Base-by-base conservation (phyloP, 2,888 invertebrate species). In the Bellardia bayeri region DNA sequence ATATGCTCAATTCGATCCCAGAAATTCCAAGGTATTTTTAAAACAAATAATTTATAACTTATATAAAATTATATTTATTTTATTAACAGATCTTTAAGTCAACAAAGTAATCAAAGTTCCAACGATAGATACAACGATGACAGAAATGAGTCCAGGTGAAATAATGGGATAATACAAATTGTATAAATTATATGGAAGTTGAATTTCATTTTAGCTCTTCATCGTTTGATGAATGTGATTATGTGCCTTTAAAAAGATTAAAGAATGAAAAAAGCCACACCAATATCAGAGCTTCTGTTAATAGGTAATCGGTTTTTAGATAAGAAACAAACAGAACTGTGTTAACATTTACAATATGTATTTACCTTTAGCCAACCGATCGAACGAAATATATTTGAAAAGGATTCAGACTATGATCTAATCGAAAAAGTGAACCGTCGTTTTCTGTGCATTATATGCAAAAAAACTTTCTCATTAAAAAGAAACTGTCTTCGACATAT, bases 401-500 rank as follows among this genome's bases (percentile, higher is more conserved):
- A 90, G 14, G 30, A 79, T 86, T 5, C 89, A 80, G 14, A 76
- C 13, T 61, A 83, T 23, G 82, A 71, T 33, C 51, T 63, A 78
- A 84, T 84, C 11, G 49, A 74, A 42, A 58, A 74, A 37, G 23
- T 72, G 16, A 68, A 75, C 2, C 90, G 90, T 0, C 90, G 92
- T 2, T 91, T 90, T 80, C 89, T 86, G 0, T 93, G 93, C 37
- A 87, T 90, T 8, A 89, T 89, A 14, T 93, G 93, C 58, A 90
- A 89, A 13, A 92, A 92, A 86, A 90, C 91, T 0, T 93, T 93
- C 63, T 91, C 92, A 0, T 91, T 91, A 91, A 90, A 90, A 40
- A 92, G 91, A 11, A 92, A 92, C 86, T 89, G 92, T 82, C 90
- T 90, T 37, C 91, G 92, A 0, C 92, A 93, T 75, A 90, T 91